Evolutionary conservation across 2,888 invertebrate genomes (phyloP).

Genomic region (Pristionchus maxplancki): DNA sequence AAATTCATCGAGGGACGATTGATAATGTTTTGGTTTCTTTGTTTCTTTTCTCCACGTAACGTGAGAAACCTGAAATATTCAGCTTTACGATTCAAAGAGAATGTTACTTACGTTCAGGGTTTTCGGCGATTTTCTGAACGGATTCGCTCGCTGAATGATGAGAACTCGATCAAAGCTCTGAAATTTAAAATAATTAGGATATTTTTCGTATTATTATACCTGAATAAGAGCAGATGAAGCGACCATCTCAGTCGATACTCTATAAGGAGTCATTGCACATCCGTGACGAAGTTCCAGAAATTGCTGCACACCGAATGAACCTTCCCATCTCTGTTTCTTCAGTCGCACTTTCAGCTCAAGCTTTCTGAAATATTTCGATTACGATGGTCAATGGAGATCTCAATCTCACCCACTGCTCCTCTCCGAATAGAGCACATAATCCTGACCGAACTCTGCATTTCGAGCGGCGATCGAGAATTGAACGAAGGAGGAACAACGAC

Average conservation of each 20-base stretch:
- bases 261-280: not conserved
- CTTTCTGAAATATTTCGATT: too few relatives aligned
- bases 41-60: not conserved
- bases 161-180: not conserved
- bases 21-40: not conserved
- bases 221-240: not conserved
- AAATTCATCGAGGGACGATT: not conserved
- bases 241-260: not conserved
- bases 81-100: too few relatives aligned
- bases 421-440: not conserved
- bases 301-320: not conserved
- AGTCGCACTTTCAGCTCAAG: not conserved
- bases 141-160: not conserved
- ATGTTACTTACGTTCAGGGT: not conserved
- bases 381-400: not conserved
- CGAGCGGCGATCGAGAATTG: not conserved
- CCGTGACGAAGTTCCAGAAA: not conserved
- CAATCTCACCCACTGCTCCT: not conserved
- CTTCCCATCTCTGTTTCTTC: not conserved
- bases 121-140: not conserved
- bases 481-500: not conserved
- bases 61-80: not conserved
- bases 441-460: not conserved
- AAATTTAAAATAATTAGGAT: not conserved
- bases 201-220: not conserved